A percentile compares a stretch with the other conserved stretches of the same genome.
These are phyloP conservation scores for Phortica okadai DNA, from an alignment of 2,888 invertebrate genomes.

Conservation along the genomic window DNA sequence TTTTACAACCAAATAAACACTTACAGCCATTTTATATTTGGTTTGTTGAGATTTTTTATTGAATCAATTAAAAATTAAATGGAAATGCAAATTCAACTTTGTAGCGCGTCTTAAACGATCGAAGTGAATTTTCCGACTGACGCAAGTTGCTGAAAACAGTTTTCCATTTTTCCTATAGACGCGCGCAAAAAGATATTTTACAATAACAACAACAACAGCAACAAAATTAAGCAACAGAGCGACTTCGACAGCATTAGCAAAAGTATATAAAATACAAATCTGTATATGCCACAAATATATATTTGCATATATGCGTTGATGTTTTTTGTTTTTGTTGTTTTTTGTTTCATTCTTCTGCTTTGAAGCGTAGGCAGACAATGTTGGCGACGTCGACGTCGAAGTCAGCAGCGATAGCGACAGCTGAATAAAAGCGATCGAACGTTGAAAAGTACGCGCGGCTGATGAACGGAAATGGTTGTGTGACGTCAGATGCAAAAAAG, in stretches of 20 bases:
- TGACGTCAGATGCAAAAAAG: constrained; percentile 5
- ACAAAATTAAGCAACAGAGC: background rate
- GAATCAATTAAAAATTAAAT: constrained; percentile 39
- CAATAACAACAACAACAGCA: constrained; percentile 45
- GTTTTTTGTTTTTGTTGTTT: too few species aligned
- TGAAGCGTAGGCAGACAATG: constrained; percentile 4
- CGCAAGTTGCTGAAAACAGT: constrained; percentile 63
- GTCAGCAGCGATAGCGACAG: background rate
- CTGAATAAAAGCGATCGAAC: background rate
- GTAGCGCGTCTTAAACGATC: constrained; percentile 65
- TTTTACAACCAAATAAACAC: constrained; percentile 47
- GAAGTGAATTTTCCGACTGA: constrained; percentile 72
- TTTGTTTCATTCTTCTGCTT: background rate
- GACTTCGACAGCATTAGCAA: constrained; percentile 6
- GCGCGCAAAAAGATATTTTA: constrained; percentile 51
- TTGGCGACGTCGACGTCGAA: background rate
- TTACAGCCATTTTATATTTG: constrained; percentile 69
- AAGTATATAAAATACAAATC: background rate
- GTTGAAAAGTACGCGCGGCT: background rate
- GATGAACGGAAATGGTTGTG: constrained; percentile 13
- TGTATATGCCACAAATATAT: background rate
- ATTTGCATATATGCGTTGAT: background rate
- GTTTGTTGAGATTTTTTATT: constrained; percentile 32
- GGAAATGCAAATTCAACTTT: constrained; percentile 36
- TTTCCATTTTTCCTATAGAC: constrained; percentile 71